Base-by-base conservation (phyloP, 2,797 vertebrate genomes). In the Melanotaenia maccullochi region DNA sequence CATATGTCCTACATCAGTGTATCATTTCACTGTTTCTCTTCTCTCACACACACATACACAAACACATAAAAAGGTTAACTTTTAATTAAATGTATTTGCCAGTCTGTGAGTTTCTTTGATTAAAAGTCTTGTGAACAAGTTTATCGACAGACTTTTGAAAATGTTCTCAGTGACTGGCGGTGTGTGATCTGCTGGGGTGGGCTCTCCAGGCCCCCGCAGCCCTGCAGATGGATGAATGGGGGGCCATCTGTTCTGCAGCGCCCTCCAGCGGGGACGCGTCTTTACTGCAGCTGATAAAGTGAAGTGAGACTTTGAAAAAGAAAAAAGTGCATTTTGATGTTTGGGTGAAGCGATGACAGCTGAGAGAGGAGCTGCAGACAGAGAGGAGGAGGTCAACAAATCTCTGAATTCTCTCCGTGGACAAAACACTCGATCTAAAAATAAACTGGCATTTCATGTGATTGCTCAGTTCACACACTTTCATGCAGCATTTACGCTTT, bases 381-480 rank as follows among this genome's bases (percentile, higher is more conserved):
- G 44, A 49, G 44, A 20, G 20, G 44, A 49, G 20, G 18, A 36
- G 35, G 35, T 36, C 35, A 36, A n/a, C 44, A n/a, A 49, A n/a
- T 60, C 13, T 3, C 33, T 32, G 38, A 64, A 28, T 32, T 59
- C 56, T 44, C 6, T 38, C 25, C 64, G 22, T 69, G 52, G 44
- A 22, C 33, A 9, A 61, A 38, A 68, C 66, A 55, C 59, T 24
- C 9, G 38, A 38, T 47, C 1, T 5, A 75, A 66, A 82, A 76
- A 72, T 79, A 76, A 57, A 59, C 60, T 70, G 65, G 73, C 77
- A 73, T 81, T 76, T 67, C 72, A 79, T 35, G 65, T 65, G 66
- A 86, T 78, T 18, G 59, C 65, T 44, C 52, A 38, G 35, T 72
- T 82, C 47, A 79, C 24, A 25, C 76, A 70, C 71, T 59, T 76